Evolutionary conservation across 2,888 invertebrate species (phyloP), one percentile per base, ranked within the genome.

Genomic region (Rhagonycha lutea): DNA sequence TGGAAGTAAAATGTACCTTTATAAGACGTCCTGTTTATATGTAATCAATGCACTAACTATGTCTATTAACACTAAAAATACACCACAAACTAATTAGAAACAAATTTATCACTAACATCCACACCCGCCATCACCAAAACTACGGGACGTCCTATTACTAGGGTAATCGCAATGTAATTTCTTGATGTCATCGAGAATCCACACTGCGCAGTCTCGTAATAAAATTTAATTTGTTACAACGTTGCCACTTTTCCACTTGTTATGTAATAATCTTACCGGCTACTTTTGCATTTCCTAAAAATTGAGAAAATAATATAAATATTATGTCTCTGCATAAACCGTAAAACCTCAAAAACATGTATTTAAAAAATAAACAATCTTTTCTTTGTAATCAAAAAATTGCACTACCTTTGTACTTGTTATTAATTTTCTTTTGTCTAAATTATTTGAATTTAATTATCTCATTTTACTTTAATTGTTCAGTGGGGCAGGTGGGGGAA

Each of bases 51-150:
- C 47, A 69, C 69, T 10, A 63, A 63, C 62, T 24, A 65, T 24
- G 63, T 65, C 24, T 65, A 65, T 65, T 65, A 24, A 65, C 61
- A 67, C 73, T 76, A 76, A 76, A 74, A 76, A 73, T 71, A 73
- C 73, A 32, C 62, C 70, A 63, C 26, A 24, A 18, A 26, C 23
- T 69, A 32, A 69, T 29, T 32, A 29, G 32, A 70, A 74, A 73
- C 62, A 62, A 29, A 62, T 69, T 70, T 60, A 68, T 28, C 61
- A 76, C 73, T 68, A 23, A 73, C 26, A 73, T 70, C 61, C 29
- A 71, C 47, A 70, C 68, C 71, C 77, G 74, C 77, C 77, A 77
- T 74, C 71, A 74, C 74, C 72, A 73, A 68, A 74, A 28, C 68
- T 65, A 65, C 63, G 26, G 47, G 63, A 65, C 63, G 63, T 65